Percentiles rank a stretch among this genome's conserved stretches.
Evolutionary conservation across 2,113 vertebrate species (phyloP).

Genomic region (Fukomys damarensis): DNA sequence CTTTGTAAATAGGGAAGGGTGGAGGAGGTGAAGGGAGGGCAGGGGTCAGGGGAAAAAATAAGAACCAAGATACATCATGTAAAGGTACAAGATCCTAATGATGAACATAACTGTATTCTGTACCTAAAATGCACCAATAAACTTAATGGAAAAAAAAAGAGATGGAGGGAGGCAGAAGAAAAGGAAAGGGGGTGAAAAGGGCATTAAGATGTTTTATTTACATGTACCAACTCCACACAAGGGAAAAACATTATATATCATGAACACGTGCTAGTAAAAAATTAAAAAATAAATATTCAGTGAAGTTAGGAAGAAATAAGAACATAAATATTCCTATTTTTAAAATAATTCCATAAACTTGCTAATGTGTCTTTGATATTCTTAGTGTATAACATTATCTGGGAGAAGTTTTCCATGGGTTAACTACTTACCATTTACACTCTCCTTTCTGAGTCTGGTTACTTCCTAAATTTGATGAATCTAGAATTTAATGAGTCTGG

Average conservation of each 20-base stretch:
- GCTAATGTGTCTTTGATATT: neutral
- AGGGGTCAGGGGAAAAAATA: too few relatives aligned
- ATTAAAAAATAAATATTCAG: neutral
- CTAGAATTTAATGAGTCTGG: neutral
- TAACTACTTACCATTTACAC: conserved; percentile 19
- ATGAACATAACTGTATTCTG: too few relatives aligned
- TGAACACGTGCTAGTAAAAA: neutral
- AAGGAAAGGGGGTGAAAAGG: neutral
- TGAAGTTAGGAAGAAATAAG: neutral
- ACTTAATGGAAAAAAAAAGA: too few relatives aligned
- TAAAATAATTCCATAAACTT: neutral
- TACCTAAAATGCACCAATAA: too few relatives aligned
- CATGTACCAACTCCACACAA: neutral
- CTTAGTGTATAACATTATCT: neutral
- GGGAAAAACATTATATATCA: neutral
- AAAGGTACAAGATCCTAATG: too few relatives aligned
- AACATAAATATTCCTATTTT: neutral
- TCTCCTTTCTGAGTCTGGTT: neutral
- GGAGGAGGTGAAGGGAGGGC: too few relatives aligned
- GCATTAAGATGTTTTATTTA: neutral
- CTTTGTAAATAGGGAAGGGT: too few relatives aligned
- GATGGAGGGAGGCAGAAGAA: neutral
- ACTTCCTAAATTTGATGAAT: conserved; percentile 14
- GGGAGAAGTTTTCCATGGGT: neutral
- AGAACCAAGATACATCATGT: too few relatives aligned